Evolutionary conservation across 2,888 invertebrate genomes (phyloP).

Genomic region (Silvanus unidentatus): DNA sequence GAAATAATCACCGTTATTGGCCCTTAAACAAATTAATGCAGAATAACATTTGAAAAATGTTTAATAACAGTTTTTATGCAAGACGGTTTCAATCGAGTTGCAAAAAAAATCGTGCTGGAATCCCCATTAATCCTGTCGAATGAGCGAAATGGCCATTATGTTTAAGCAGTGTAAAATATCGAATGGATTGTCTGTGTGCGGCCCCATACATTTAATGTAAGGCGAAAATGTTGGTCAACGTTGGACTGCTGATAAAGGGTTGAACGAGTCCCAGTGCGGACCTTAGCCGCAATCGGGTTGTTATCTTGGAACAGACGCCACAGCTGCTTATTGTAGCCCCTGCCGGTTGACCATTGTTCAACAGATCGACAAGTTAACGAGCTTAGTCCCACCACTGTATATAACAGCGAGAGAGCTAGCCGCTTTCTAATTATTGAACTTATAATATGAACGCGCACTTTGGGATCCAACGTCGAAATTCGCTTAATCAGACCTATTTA

Average conservation of each 20-base stretch:
- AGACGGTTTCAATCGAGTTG: no score
- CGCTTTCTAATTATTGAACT: conserved; percentile 28
- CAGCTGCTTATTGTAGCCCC: conserved; percentile 30
- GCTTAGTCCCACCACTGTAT: conserved; percentile 22
- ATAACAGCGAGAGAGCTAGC: conserved; percentile 12
- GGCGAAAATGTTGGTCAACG: conserved; percentile 29
- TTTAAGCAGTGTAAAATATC: conserved; percentile 30
- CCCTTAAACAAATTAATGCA: no score
- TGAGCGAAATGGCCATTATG: conserved; percentile 8
- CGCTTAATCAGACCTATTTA: conserved; percentile 12
- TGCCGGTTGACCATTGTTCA: conserved; percentile 40
- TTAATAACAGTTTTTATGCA: no score
- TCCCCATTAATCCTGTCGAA: no score
- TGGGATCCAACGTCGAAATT: conserved; percentile 11
- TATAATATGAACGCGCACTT: conserved; percentile 12
- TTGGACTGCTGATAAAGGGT: conserved; percentile 32
- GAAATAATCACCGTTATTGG: no score
- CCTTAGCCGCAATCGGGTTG: conserved; percentile 36
- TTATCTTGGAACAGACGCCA: conserved; percentile 36
- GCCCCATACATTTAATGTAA: conserved; percentile 9
- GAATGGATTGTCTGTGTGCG: conserved; percentile 13
- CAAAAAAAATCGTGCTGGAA: no score
- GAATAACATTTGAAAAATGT: no score
- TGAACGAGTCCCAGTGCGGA: conserved; percentile 34
- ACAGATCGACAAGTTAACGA: conserved; percentile 42